phyloP scores from a whole-genome alignment of 2,888 invertebrate species.

The Drosophila ochracea region DNA sequence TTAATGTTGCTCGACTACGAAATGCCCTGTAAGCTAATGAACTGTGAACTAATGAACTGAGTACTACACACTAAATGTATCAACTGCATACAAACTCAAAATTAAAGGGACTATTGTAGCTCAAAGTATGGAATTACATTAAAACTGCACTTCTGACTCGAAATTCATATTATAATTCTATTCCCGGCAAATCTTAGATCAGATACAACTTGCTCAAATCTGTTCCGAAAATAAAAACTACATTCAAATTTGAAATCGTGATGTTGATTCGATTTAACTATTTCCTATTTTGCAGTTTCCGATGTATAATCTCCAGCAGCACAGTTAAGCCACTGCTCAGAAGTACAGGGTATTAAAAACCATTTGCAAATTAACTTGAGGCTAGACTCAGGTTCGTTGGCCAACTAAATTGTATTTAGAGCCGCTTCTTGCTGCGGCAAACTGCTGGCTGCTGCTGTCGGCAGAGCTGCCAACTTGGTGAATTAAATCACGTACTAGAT shows the following conservation, averaged over 20 bases:
- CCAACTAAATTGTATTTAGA: constrained; percentile 79
- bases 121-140: neutral
- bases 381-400: constrained; percentile 62
- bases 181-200: too few species aligned
- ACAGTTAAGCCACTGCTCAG: accelerated
- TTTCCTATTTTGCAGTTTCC: accelerated
- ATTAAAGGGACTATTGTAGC: neutral
- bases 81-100: neutral
- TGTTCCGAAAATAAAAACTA: too few species aligned
- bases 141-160: neutral
- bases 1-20: neutral
- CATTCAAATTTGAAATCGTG: neutral
- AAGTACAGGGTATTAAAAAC: constrained; percentile 52
- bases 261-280: neutral
- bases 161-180: neutral
- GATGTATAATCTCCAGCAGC: neutral
- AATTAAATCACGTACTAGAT: constrained; percentile 85
- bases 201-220: neutral
- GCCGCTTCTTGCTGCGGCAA: constrained; percentile 38
- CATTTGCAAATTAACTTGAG: constrained; percentile 82
- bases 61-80: neutral
- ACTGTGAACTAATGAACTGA: neutral
- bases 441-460: constrained; percentile 17
- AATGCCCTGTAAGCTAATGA: neutral
- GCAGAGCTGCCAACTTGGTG: constrained; percentile 42